Conservation (phyloP, 1,140 invertebrate genomes). For the Myzus persicae region DNA sequence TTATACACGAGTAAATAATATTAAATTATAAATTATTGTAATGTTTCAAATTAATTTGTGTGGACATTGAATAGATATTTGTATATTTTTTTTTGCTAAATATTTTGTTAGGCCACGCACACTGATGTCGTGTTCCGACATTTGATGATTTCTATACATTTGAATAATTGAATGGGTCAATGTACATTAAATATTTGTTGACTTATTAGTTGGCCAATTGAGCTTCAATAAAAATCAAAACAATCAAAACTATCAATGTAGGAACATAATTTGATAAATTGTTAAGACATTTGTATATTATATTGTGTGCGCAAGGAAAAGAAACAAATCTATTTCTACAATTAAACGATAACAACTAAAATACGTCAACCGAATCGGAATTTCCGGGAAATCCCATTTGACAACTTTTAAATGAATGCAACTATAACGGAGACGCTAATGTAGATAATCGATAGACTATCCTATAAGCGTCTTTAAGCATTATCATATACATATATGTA, state of each 20-base stretch:
- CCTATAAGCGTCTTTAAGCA: neutral
- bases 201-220: neutral
- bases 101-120: neutral
- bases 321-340: neutral
- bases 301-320: neutral
- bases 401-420: neutral
- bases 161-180: neutral
- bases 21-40: neutral
- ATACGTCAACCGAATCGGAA: neutral
- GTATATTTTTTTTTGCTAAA: neutral
- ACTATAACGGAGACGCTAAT: neutral
- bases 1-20: neutral
- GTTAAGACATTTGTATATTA: neutral
- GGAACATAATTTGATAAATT: neutral
- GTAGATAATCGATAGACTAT: constrained; percentile 8
- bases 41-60: neutral
- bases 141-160: neutral
- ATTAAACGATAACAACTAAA: neutral
- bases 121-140: neutral
- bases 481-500: neutral
- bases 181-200: neutral
- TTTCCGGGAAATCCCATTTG: neutral
- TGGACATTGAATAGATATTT: neutral
- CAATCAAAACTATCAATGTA: neutral
- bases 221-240: neutral